Percentiles rank a stretch among this genome's conserved stretches.
These are phyloP conservation scores for Pachypanchax playfairii DNA, from an alignment of 2,113 vertebrate species.

Conservation along the genomic window DNA sequence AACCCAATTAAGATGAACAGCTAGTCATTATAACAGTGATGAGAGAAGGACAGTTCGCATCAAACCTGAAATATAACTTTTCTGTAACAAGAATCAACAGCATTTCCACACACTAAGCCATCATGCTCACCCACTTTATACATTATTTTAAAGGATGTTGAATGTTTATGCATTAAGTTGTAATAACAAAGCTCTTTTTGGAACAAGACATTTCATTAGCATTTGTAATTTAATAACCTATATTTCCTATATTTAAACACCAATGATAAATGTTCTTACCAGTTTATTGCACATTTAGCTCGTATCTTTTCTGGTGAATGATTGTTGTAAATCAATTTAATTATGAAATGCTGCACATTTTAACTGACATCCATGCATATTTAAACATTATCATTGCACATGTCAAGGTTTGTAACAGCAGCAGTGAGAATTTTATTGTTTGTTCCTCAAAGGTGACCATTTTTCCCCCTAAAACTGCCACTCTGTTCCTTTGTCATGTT, in stretches of 20 bases:
- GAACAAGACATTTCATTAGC: conserved; percentile 11
- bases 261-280: conserved; percentile 5
- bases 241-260: no score
- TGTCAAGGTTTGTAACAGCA: conserved; percentile 16
- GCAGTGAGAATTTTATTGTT: background rate
- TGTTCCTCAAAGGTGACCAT: background rate
- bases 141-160: conserved; percentile 13
- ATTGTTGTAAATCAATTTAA: conserved; percentile 34
- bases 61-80: background rate
- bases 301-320: conserved; percentile 8
- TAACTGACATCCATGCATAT: background rate
- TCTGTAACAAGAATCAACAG: background rate
- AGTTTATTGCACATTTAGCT: conserved; percentile 22
- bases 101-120: no score
- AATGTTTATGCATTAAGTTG: conserved; percentile 20
- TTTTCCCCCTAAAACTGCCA: conserved; percentile 14
- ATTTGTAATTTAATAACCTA: no score
- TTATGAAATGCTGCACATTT: no score
- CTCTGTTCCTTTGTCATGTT: conserved; percentile 11
- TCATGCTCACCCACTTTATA: no score
- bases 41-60: background rate
- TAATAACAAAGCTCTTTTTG: conserved; percentile 26
- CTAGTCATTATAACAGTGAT: no score
- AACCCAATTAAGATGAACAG: no score
- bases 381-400: conserved; percentile 5